Base-by-base conservation (phyloP, 2,888 invertebrate species). In the Protophormia terraenovae region DNA sequence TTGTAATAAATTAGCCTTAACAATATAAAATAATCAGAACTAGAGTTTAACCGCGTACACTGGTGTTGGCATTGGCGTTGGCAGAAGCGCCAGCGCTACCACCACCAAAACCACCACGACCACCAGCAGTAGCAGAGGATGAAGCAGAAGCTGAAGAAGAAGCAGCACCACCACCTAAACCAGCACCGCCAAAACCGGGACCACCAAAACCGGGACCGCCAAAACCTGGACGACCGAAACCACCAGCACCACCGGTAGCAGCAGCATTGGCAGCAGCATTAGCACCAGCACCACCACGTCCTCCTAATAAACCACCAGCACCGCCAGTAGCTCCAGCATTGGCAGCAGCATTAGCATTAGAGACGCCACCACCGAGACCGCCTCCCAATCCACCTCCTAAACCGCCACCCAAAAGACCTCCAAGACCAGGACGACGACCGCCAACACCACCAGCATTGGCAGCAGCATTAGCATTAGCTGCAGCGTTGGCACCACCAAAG, bases 41-140 rank as follows among this genome's bases (percentile, higher is more conserved):
- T 64, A 53, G 22, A 12, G 41, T n/a, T 53, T 64, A 62, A 64
- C 66, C 76, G 16, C 8, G 12, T 12, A 38, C 16, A 7, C 6
- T n/a, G 5, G 38, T 41, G n/a, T 38, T 24, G 22, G 29, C 22
- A 22, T 47, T 38, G 22, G 35, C 67, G 14, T 14, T 41, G n/a
- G 78, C 78, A 22, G 58, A 27, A 22, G 89, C 87, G 0, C 53
- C 76, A 0, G 86, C 82, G 5, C 50, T 71, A 8, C 50, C 75
- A 32, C 72, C 80, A 24, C 86, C 85, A 3, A 24, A 29, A 32
- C 85, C 86, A 55, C 84, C 77, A 10, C 58, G 58, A 38, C 76
- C 69, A 12, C 73, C 60, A 14, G 16, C 64, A 10, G 73, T 60
- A 24, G 72, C 58, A 5, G 84, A 29, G 3, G 67, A 27, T 5